Evolutionary conservation across 2,113 vertebrate species (phyloP).

Genomic region (Chaenogobius annularis): DNA sequence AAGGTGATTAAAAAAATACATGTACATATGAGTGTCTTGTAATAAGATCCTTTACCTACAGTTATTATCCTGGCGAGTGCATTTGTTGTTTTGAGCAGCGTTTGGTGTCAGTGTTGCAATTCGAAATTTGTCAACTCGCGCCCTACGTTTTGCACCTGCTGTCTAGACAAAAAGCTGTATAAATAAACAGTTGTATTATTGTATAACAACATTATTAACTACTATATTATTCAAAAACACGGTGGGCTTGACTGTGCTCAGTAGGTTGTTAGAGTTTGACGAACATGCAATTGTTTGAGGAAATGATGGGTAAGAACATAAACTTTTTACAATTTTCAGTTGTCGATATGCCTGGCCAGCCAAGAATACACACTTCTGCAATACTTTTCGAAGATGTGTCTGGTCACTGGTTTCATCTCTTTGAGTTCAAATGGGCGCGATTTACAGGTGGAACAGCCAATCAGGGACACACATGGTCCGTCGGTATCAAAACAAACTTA

Average conservation of each 20-base stretch:
- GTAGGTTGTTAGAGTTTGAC: neutral
- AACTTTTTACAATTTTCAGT: no score
- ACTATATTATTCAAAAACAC: neutral
- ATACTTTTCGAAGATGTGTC: no score
- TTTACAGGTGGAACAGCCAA: no score
- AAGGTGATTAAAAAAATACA: neutral
- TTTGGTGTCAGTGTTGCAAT: neutral
- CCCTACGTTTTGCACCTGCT: neutral
- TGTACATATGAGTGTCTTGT: neutral
- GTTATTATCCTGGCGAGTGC: no score
- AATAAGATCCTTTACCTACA: neutral
- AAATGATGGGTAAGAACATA: neutral
- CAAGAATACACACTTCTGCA: no score
- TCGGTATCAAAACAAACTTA: no score
- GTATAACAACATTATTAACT: neutral
- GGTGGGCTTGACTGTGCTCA: neutral
- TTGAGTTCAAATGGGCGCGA: no score
- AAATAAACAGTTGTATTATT: neutral
- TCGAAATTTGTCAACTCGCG: neutral
- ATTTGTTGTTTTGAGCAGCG: neutral
- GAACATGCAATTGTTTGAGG: neutral
- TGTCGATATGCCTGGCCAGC: no score
- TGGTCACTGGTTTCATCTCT: no score
- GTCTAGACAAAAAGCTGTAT: neutral
- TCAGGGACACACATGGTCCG: no score